These are phyloP conservation scores for Brachyrhaphis roseni DNA, from an alignment of 2,797 vertebrate genomes.

Conservation along the genomic window DNA sequence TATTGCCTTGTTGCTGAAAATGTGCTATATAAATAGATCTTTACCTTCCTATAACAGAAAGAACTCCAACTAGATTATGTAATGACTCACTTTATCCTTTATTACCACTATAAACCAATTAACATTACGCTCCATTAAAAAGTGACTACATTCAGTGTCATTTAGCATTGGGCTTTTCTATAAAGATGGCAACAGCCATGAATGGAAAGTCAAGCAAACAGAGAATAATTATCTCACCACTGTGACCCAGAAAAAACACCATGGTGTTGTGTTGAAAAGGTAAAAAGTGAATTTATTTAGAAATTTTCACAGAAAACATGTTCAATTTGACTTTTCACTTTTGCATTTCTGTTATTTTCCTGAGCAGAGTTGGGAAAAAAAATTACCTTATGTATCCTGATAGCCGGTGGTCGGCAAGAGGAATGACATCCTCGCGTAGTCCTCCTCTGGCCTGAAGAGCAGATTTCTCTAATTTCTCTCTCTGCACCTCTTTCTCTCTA, in stretches of 20 bases:
- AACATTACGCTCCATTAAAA: background rate
- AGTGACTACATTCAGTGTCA: background rate
- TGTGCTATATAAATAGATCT: too few species aligned
- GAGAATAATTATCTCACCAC: background rate
- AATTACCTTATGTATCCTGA: constrained; percentile 48
- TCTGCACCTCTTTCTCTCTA: constrained; percentile 12
- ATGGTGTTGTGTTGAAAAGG: too few species aligned
- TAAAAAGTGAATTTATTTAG: background rate
- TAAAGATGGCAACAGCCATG: background rate
- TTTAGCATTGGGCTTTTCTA: background rate
- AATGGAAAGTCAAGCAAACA: background rate
- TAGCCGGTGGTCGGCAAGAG: constrained; percentile 7
- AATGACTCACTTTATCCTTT: background rate
- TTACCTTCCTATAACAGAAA: background rate
- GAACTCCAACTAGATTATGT: background rate
- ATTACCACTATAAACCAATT: background rate
- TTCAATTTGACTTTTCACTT: background rate
- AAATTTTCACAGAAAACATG: background rate
- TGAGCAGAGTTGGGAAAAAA: background rate
- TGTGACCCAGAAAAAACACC: background rate
- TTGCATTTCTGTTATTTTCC: background rate
- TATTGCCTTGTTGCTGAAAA: too few species aligned
- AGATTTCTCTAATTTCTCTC: background rate
- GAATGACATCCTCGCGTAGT: constrained; percentile 31
- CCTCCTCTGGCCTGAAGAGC: constrained; percentile 20